Evolutionary conservation across 2,797 vertebrate species (phyloP).

Genomic region (Falco concolor): DNA sequence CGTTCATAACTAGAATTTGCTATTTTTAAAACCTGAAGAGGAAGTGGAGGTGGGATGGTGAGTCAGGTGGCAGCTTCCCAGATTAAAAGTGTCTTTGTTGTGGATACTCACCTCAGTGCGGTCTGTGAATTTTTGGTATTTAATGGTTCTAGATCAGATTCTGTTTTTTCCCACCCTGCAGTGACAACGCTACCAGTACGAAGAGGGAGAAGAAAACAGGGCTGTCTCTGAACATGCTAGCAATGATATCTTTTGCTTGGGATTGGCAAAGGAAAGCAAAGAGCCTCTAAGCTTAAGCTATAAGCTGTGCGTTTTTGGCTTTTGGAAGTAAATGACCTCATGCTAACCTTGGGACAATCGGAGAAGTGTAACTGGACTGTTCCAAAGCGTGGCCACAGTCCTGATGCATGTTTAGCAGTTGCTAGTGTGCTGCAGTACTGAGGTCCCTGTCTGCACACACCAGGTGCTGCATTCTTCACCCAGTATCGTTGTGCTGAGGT

Average conservation of each 20-base stretch:
- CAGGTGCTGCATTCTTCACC: background rate
- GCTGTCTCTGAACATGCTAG: accelerated
- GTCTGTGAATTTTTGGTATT: background rate
- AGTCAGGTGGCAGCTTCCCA: background rate
- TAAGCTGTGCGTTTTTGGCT: background rate
- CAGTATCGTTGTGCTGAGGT: background rate
- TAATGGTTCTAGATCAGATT: background rate
- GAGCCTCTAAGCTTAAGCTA: background rate
- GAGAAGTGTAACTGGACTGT: background rate
- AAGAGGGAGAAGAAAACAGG: background rate
- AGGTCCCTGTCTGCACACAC: accelerated
- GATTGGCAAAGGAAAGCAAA: background rate
- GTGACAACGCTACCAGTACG: background rate
- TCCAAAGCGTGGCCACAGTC: background rate
- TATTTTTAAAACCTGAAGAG: background rate
- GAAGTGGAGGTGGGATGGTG: accelerated
- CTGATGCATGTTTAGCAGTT: background rate
- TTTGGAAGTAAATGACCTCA: background rate
- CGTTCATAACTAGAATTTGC: background rate
- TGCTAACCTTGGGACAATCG: background rate
- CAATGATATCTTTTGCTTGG: background rate
- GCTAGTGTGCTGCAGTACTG: background rate
- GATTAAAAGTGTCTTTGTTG: background rate
- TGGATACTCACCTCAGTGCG: background rate
- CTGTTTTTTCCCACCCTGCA: background rate